These are phyloP conservation scores for Gila robusta DNA, from an alignment of 2,797 vertebrate species.

Conservation along the genomic window DNA sequence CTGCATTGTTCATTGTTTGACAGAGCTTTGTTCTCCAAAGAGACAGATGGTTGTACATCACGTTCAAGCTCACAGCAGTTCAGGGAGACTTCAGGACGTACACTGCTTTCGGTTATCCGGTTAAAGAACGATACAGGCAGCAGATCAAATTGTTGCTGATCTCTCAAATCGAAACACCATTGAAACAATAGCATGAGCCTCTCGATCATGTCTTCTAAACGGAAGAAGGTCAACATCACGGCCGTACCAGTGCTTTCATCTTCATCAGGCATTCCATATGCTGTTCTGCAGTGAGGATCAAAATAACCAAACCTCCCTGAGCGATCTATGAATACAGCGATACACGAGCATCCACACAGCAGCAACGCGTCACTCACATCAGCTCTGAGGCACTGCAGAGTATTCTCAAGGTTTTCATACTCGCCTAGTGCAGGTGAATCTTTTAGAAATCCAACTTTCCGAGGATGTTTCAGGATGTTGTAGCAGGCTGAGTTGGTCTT, in stretches of 20 bases:
- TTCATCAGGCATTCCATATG: neutral
- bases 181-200: constrained; percentile 6
- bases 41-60: too few relatives aligned
- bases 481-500: too few relatives aligned
- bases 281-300: constrained; percentile 41
- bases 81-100: neutral
- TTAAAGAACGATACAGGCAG: constrained; percentile 17
- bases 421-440: too few relatives aligned
- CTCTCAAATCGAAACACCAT: neutral
- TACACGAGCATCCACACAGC: neutral
- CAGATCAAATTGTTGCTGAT: constrained; percentile 6
- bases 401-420: too few relatives aligned
- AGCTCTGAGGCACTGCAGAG: too few relatives aligned
- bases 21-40: too few relatives aligned
- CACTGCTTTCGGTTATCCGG: neutral
- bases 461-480: too few relatives aligned
- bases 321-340: neutral
- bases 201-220: neutral
- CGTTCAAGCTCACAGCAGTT: too few relatives aligned
- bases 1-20: too few relatives aligned
- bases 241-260: constrained; percentile 15
- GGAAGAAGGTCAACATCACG: constrained; percentile 6
- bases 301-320: constrained; percentile 34
- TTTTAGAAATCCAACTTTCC: too few relatives aligned
- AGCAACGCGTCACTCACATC: neutral